Evolutionary conservation across 2,888 invertebrate genomes (phyloP).

Genomic region (Bibio marci): DNA sequence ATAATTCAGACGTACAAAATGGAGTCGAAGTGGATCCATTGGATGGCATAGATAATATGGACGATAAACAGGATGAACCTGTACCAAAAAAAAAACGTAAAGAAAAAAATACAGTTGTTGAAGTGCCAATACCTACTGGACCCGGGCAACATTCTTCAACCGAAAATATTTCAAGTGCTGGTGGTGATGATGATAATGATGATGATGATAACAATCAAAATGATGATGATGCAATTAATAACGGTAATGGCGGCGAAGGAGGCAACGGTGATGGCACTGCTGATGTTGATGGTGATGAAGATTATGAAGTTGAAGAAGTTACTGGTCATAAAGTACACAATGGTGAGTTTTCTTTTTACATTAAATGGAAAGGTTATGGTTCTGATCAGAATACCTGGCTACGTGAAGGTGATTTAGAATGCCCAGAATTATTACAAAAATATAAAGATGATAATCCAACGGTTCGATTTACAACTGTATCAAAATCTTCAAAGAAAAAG

Average conservation of each 20-base stretch:
- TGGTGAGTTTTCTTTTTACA: constrained; percentile 48
- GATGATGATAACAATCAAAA: neutral
- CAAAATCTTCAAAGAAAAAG: too few species aligned
- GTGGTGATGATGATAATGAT: neutral
- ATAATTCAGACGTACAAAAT: constrained; percentile 10
- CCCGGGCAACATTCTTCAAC: too few species aligned
- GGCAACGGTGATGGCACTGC: too few species aligned
- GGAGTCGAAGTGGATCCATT: constrained; percentile 13
- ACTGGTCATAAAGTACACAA: constrained; percentile 51
- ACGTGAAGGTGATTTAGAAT: constrained; percentile 44
- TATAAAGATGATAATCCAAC: constrained; percentile 18
- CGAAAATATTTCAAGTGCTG: neutral
- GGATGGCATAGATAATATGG: constrained; percentile 8
- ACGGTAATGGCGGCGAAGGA: too few species aligned
- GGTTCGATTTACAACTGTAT: too few species aligned
- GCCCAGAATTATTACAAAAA: constrained; percentile 45
- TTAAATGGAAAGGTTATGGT: constrained; percentile 63
- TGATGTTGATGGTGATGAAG: constrained; percentile 2
- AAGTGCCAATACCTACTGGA: neutral
- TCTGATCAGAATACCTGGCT: constrained; percentile 61
- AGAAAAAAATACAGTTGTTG: neutral
- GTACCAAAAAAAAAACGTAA: neutral
- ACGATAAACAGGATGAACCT: neutral
- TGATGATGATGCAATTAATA: too few species aligned
- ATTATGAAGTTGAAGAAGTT: constrained; percentile 40